Conservation (phyloP, 1,140 invertebrate species). For the Acyrthosiphon pisum region DNA sequence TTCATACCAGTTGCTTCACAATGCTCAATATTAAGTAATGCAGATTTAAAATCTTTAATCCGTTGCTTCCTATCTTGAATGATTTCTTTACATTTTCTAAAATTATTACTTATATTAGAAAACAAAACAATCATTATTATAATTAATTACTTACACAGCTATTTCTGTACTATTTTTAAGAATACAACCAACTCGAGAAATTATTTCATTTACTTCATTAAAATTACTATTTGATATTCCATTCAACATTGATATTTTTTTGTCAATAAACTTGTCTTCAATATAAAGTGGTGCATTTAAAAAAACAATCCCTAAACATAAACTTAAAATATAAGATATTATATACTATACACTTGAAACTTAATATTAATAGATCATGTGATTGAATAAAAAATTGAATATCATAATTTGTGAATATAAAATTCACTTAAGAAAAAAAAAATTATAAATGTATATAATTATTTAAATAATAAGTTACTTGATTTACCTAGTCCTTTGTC, state of each 20-base stretch:
- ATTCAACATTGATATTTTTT: constrained; percentile 31
- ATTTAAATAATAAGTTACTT: too few relatives aligned
- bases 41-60: constrained; percentile 41
- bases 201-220: constrained; percentile 45
- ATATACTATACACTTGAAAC: background rate
- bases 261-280: constrained; percentile 29
- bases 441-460: too few relatives aligned
- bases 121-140: background rate
- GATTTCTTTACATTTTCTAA: constrained; percentile 54
- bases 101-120: background rate
- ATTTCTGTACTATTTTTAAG: background rate
- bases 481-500: too few relatives aligned
- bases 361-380: too few relatives aligned
- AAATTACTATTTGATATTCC: constrained; percentile 41
- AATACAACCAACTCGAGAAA: background rate
- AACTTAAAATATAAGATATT: background rate
- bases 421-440: too few relatives aligned
- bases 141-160: constrained; percentile 36
- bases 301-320: background rate
- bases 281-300: constrained; percentile 32
- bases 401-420: too few relatives aligned
- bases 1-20: constrained; percentile 31
- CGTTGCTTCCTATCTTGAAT: constrained; percentile 48
- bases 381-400: too few relatives aligned
- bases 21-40: constrained; percentile 21